Conservation (phyloP, 2,888 invertebrate species). For the Coelinius sp. region DNA sequence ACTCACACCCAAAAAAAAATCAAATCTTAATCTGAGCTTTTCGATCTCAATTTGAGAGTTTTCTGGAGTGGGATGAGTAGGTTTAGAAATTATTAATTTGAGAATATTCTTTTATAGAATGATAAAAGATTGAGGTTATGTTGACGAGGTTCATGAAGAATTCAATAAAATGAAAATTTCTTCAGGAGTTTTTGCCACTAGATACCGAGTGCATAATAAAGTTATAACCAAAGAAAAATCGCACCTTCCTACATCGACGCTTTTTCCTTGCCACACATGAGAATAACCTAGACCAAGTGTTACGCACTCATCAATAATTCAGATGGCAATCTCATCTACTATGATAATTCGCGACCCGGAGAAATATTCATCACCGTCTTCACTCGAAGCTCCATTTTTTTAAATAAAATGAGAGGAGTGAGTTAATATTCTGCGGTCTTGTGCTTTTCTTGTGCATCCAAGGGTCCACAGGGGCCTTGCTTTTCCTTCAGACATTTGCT, state of each 20-base stretch:
- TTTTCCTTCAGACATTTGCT: constrained; percentile 45
- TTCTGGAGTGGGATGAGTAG: too few species aligned
- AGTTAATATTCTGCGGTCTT: constrained; percentile 29
- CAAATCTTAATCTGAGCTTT: too few species aligned
- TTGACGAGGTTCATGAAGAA: neutral
- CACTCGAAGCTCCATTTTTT: constrained; percentile 49
- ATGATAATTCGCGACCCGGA: constrained; percentile 64
- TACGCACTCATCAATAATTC: constrained; percentile 62
- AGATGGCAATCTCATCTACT: constrained; percentile 65
- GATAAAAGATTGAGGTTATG: neutral
- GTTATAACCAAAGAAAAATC: constrained; percentile 54
- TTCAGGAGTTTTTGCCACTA: neutral
- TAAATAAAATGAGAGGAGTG: constrained; percentile 30
- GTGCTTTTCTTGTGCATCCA: constrained; percentile 37
- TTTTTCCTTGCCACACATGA: constrained; percentile 41
- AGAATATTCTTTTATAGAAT: neutral
- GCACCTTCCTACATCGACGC: constrained; percentile 50
- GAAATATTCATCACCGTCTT: constrained; percentile 65
- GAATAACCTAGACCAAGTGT: constrained; percentile 48
- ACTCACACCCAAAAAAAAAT: too few species aligned
- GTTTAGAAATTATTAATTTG: too few species aligned
- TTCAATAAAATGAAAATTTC: neutral
- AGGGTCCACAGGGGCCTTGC: constrained; percentile 46
- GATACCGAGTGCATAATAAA: neutral
- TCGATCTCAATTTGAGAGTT: too few species aligned